Conservation (phyloP, 2,113 vertebrate genomes). For the Tylochromis polylepis region DNA sequence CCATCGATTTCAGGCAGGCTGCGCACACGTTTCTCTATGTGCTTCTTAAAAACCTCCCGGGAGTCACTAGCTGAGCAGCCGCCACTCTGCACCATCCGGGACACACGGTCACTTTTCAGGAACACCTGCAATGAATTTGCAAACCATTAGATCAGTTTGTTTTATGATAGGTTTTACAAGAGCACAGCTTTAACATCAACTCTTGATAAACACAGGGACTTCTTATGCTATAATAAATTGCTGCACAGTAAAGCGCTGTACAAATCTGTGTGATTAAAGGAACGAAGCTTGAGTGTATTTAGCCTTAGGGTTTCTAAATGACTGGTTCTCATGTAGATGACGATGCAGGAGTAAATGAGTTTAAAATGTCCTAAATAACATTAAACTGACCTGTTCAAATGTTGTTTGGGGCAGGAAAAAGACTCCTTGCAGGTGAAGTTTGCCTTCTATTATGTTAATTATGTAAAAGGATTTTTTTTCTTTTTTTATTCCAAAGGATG, state of each 20-base stretch:
- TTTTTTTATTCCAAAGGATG: neutral
- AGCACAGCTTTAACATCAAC: neutral
- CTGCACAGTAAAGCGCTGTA: no score
- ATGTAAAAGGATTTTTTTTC: no score
- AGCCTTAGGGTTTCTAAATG: no score
- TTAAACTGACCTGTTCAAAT: no score
- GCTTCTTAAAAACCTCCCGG: conserved; percentile 97
- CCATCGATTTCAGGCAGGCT: conserved; percentile 96
- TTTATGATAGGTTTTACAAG: neutral
- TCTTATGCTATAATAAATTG: neutral
- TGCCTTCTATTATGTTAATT: no score
- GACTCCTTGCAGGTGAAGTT: no score
- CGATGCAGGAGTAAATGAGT: no score
- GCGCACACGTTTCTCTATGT: conserved; percentile 96
- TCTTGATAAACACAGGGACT: neutral
- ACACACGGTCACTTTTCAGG: conserved; percentile 94
- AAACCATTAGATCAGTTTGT: neutral
- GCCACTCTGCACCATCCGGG: conserved; percentile 95
- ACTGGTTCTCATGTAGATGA: no score
- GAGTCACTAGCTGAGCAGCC: conserved; percentile 94
- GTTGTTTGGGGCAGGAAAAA: no score
- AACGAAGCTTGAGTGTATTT: no score
- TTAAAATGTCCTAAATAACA: no score
- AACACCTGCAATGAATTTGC: conserved; percentile 79
- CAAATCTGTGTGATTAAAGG: no score